Percentiles rank a stretch among this genome's conserved stretches.
Evolutionary conservation across 2,797 vertebrate species (phyloP).

Genomic region (Sternotherus odoratus): DNA sequence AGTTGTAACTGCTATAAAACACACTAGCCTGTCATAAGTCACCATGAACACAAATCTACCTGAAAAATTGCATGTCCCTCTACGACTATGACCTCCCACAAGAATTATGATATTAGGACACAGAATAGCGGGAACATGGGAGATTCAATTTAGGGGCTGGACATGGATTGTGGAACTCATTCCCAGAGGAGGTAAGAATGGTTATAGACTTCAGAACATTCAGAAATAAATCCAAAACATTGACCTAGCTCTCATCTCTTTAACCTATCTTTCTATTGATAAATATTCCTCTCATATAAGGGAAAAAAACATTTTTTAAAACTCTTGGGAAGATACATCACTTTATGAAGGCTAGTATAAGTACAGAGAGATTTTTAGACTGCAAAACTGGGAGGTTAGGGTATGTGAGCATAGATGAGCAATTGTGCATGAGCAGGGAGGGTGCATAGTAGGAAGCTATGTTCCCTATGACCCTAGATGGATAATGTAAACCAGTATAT

Average conservation of each 20-base stretch:
- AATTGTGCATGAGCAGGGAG: neutral
- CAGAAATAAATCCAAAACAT: neutral
- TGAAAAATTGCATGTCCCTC: neutral
- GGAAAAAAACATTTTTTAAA: neutral
- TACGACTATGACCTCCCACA: too few species aligned
- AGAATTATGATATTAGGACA: neutral
- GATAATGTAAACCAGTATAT: neutral
- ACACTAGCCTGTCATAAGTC: neutral
- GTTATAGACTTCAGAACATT: neutral
- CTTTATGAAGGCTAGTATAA: neutral
- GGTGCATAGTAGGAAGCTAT: neutral
- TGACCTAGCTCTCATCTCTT: neutral
- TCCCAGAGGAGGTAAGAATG: neutral
- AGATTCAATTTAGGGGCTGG: neutral
- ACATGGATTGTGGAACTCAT: neutral
- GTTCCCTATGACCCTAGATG: neutral
- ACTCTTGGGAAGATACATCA: neutral
- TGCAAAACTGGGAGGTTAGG: neutral
- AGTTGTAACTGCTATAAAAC: neutral
- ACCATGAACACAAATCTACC: neutral
- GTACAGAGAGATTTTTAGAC: neutral
- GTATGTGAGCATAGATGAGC: neutral
- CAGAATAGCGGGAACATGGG: neutral
- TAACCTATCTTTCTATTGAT: neutral
- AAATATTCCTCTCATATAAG: neutral